Conservation (phyloP, 2,797 vertebrate species). For the Apogon hyalosoma region DNA sequence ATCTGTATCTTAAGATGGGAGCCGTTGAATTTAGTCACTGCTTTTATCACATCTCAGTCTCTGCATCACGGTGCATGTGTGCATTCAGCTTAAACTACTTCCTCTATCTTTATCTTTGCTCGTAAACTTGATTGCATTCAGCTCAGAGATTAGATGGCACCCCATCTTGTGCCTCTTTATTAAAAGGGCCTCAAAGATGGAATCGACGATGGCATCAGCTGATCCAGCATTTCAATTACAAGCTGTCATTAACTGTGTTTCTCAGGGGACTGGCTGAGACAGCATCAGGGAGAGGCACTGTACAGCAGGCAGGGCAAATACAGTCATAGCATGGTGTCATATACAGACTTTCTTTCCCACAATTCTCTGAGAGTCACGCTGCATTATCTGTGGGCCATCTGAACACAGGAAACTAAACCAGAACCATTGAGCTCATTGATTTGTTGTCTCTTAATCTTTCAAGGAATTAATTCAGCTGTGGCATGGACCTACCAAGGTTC, state of each 20-base stretch:
- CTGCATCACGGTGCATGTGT: background rate
- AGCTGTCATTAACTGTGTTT: conserved; percentile 56
- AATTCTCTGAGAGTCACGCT: background rate
- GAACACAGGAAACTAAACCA: conserved; percentile 19
- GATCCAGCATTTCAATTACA: conserved; percentile 78
- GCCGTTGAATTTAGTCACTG: conserved; percentile 12
- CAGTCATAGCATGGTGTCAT: conserved; percentile 9
- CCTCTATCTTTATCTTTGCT: conserved; percentile 23
- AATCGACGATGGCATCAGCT: conserved; percentile 71
- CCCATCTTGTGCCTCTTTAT: conserved; percentile 38
- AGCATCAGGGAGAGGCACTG: conserved; percentile 15
- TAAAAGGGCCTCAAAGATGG: conserved; percentile 53
- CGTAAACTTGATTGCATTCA: conserved; percentile 56
- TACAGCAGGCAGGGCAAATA: conserved; percentile 25
- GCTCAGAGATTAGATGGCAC: conserved; percentile 60
- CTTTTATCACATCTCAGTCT: conserved; percentile 22
- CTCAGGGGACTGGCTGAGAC: conserved; percentile 34
- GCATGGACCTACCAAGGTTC: background rate
- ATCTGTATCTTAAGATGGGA: conserved; percentile 10
- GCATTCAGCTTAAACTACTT: conserved; percentile 38
- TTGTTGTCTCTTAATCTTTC: conserved; percentile 21
- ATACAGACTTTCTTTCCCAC: conserved; percentile 21
- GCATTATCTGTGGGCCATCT: conserved; percentile 19
- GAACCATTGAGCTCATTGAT: conserved; percentile 7
- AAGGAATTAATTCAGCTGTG: background rate